Percentiles rank a stretch among this genome's conserved stretches.
These are phyloP conservation scores for Tiphia femorata DNA, from an alignment of 2,888 invertebrate species.

Conservation along the genomic window DNA sequence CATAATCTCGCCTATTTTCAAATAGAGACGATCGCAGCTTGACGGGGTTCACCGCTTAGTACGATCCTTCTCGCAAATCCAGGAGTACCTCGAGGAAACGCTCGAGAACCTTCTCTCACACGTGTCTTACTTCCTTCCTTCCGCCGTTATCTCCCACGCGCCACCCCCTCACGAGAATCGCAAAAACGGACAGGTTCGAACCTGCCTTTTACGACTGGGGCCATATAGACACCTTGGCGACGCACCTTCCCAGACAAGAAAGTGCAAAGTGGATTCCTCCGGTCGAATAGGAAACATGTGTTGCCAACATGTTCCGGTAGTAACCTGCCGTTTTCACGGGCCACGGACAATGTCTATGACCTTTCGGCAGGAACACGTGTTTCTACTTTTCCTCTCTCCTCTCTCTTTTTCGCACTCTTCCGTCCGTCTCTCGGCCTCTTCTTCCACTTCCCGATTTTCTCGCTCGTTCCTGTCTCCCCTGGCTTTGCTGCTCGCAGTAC, in stretches of 20 bases:
- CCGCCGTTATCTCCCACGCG: not conserved
- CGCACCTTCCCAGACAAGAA: conserved; percentile 27
- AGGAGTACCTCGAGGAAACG: no score
- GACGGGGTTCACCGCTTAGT: no score
- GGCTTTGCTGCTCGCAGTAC: not conserved
- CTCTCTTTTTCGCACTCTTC: conserved; percentile 5
- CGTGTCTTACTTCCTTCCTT: no score
- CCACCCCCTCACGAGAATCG: no score
- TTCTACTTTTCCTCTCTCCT: conserved; percentile 12
- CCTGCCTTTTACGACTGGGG: conserved; percentile 39
- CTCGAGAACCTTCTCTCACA: no score
- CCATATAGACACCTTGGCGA: conserved; percentile 30
- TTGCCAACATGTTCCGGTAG: conserved; percentile 26
- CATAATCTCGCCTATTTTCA: no score
- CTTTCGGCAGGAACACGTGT: conserved; percentile 23
- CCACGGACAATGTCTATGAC: conserved; percentile 28
- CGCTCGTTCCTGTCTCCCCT: not conserved
- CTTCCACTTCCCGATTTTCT: conserved; percentile 7
- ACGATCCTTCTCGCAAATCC: no score
- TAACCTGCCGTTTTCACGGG: conserved; percentile 24
- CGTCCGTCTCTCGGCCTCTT: conserved; percentile 7
- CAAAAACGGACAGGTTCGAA: conserved; percentile 22
- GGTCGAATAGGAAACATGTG: conserved; percentile 37
- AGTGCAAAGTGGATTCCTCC: conserved; percentile 19
- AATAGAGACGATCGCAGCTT: no score